Percentiles rank a stretch among this genome's conserved stretches.
Evolutionary conservation across 2,113 vertebrate genomes (phyloP).

Genomic region (Laticauda colubrina): DNA sequence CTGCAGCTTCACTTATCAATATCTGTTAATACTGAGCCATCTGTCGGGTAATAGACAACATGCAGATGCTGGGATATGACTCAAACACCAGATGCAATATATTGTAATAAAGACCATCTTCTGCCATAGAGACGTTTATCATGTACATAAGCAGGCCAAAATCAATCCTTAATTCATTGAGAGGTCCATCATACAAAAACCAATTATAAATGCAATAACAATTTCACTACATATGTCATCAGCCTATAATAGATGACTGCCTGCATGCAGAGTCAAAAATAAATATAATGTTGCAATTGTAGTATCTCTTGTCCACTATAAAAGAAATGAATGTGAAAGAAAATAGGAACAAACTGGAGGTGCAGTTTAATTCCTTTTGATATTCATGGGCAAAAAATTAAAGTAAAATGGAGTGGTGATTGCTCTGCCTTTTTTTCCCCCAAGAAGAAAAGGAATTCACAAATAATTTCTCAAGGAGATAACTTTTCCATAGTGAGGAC

Average conservation of each 20-base stretch:
- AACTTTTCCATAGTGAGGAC: not conserved
- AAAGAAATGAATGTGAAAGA: not conserved
- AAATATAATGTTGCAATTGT: constrained; percentile 19
- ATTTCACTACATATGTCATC: constrained; percentile 2
- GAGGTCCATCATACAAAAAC: not conserved
- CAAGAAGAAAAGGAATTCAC: not conserved
- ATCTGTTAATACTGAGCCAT: not conserved
- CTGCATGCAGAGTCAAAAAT: not conserved
- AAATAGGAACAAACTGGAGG: not conserved
- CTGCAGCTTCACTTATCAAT: not conserved
- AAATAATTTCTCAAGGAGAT: not conserved
- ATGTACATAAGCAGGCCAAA: not conserved
- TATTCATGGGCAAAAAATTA: not conserved
- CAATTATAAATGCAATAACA: constrained; percentile 18
- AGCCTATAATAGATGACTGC: not conserved
- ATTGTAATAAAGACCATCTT: not conserved
- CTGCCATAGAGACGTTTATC: not conserved
- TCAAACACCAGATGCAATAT: not conserved
- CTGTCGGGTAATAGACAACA: not conserved
- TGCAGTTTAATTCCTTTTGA: not conserved
- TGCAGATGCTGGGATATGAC: not conserved
- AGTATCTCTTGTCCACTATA: not conserved
- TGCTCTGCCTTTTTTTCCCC: not conserved
- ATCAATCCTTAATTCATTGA: not conserved
- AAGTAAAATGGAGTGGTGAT: not conserved